These are phyloP conservation scores for Deilephila porcellus DNA, from an alignment of 2,888 invertebrate species.

Conservation along the genomic window DNA sequence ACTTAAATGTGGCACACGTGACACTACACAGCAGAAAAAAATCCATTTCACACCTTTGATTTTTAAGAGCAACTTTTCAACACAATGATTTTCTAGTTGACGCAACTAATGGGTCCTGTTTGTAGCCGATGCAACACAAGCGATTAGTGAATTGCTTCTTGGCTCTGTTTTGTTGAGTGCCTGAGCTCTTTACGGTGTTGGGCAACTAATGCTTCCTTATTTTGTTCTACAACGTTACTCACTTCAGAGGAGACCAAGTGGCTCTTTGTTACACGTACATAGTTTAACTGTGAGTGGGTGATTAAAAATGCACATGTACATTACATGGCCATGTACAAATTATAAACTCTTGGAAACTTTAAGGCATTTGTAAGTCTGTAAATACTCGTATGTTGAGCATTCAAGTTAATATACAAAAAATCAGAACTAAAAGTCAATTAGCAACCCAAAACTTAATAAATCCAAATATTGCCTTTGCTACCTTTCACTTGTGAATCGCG, in stretches of 20 bases:
- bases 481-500: too few relatives aligned
- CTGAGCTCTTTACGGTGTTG: constrained; percentile 34
- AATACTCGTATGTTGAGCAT: too few relatives aligned
- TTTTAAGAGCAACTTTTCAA: constrained; percentile 1
- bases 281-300: background rate
- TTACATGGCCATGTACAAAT: too few relatives aligned
- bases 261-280: background rate
- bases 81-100: constrained; percentile 4
- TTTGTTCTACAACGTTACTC: constrained; percentile 18
- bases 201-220: constrained; percentile 36
- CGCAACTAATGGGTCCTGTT: constrained; percentile 11
- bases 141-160: constrained; percentile 33
- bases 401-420: too few relatives aligned
- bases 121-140: constrained; percentile 35
- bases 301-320: background rate
- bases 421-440: too few relatives aligned
- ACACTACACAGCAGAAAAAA: background rate
- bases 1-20: background rate
- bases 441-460: too few relatives aligned
- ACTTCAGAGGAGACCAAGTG: background rate
- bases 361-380: too few relatives aligned
- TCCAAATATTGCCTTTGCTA: too few relatives aligned
- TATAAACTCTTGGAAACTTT: too few relatives aligned
- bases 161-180: constrained; percentile 37
- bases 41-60: background rate